These are phyloP conservation scores for Oreochromis grahami DNA, from an alignment of 2,797 vertebrate genomes.

Conservation along the genomic window DNA sequence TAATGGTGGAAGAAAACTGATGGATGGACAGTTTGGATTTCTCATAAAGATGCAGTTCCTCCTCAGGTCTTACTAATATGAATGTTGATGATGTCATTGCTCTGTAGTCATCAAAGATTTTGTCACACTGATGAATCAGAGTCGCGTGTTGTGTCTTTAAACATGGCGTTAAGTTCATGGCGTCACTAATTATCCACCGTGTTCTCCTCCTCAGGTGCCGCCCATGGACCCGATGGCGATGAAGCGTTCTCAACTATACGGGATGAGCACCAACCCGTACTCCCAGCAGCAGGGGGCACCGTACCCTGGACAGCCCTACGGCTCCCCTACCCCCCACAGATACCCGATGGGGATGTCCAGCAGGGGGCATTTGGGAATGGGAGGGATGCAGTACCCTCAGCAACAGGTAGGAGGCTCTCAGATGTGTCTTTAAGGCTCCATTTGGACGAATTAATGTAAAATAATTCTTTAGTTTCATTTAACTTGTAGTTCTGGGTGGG, in stretches of 20 bases:
- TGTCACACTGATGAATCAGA: neutral
- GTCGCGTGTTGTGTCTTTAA: neutral
- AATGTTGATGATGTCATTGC: neutral
- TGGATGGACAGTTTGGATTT: neutral
- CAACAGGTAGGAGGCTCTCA: slow-evolving; percentile 80
- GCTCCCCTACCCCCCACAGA: slow-evolving; percentile 82
- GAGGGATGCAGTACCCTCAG: slow-evolving; percentile 89
- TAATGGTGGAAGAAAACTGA: neutral
- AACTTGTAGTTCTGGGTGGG: neutral
- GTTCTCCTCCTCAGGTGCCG: slow-evolving; percentile 74
- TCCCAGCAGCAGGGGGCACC: slow-evolving; percentile 84
- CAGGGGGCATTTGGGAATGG: slow-evolving; percentile 83
- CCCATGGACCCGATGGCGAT: slow-evolving; percentile 89
- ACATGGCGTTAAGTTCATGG: slow-evolving; percentile 21
- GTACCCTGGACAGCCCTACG: slow-evolving; percentile 84
- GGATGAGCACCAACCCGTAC: slow-evolving; percentile 84
- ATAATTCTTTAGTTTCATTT: neutral
- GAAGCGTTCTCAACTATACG: slow-evolving; percentile 90
- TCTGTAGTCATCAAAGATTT: neutral
- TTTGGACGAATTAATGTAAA: neutral
- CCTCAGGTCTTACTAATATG: neutral
- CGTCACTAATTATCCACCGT: neutral
- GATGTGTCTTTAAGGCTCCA: neutral
- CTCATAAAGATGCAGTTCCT: neutral
- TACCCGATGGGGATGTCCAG: slow-evolving; percentile 87